Conservation (phyloP, 2,888 invertebrate genomes). For the Bugula neritina region DNA sequence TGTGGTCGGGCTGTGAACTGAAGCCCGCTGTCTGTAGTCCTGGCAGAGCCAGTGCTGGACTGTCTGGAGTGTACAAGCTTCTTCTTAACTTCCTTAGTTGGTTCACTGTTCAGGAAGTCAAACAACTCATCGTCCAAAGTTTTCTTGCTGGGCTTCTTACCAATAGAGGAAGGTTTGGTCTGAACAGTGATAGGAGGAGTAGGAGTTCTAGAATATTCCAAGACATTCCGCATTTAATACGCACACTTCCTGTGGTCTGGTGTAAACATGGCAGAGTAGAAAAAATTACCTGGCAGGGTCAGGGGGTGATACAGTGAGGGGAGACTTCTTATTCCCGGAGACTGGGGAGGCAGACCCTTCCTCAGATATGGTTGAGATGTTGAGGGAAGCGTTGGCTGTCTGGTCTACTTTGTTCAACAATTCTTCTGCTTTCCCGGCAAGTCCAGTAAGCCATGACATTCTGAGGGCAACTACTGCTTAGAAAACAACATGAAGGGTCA, state of each 20-base stretch:
- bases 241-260: no score
- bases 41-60: constrained; percentile 38
- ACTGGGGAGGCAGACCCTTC: background rate
- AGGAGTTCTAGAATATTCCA: background rate
- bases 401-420: constrained; percentile 70
- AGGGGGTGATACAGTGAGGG: background rate
- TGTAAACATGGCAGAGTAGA: background rate
- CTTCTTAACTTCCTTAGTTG: constrained; percentile 35
- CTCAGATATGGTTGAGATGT: constrained; percentile 29
- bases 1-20: constrained; percentile 25
- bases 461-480: background rate
- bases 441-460: constrained; percentile 70
- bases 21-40: constrained; percentile 23
- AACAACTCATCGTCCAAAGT: constrained; percentile 54
- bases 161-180: background rate
- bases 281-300: background rate
- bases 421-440: constrained; percentile 69
- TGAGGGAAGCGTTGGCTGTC: constrained; percentile 64
- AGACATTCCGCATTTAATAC: no score
- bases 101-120: constrained; percentile 53
- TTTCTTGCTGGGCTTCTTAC: constrained; percentile 31
- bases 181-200: background rate
- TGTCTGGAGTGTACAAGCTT: constrained; percentile 42
- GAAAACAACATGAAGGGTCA: no score
- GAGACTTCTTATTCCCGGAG: background rate